Base-by-base conservation (phyloP, 2,797 vertebrate genomes). In the Rhadinocentrus ornatus region DNA sequence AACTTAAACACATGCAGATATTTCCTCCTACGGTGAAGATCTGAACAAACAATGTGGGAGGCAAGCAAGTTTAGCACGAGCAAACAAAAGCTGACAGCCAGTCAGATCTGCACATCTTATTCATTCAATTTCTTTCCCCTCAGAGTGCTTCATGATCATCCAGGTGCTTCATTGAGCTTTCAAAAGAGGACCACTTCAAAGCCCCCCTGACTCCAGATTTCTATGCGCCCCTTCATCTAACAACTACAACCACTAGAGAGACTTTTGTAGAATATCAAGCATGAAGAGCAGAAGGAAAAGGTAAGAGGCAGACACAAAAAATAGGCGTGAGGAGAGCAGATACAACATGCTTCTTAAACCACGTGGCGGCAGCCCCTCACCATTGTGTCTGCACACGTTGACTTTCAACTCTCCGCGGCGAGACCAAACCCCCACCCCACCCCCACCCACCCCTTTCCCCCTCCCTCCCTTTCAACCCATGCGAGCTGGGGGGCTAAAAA, bases 381-480 rank as follows among this genome's bases (percentile, higher is more conserved):
- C 88, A 93, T 93, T 93, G 92, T 93, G 91, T 92, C 90, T 94
- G 86, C 73, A 73, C 88, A 88, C 80, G 65, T 88, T 93, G 92
- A 93, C 93, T 93, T 94, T 94, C 92, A 94, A 91, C 92, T 93
- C 90, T 90, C 88, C 41, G 85, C 85, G 88, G 91, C 90, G 88
- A 92, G 92, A 93, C 93, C n/a, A n/a, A 91, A 85, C 72, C 70
- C 50, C 66, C 66, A 31, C 34, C 73, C 50, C 46, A 58, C 39
- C 39, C 37, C 64, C 3, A 27, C 15, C 41, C 50, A 24, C 48
- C 32, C 24, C 15, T 41, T 41, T 16, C 52, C 41, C 52, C 66
- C 48, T 31, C 77, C 62, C 74, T 62, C 77, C 54, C 80, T 69
- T 73, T 66, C 69, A 78, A 86, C 92, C 89, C 93, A 88, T 80